These are phyloP conservation scores for Percopsis transmontana DNA, from an alignment of 2,113 vertebrate species.

Conservation along the genomic window DNA sequence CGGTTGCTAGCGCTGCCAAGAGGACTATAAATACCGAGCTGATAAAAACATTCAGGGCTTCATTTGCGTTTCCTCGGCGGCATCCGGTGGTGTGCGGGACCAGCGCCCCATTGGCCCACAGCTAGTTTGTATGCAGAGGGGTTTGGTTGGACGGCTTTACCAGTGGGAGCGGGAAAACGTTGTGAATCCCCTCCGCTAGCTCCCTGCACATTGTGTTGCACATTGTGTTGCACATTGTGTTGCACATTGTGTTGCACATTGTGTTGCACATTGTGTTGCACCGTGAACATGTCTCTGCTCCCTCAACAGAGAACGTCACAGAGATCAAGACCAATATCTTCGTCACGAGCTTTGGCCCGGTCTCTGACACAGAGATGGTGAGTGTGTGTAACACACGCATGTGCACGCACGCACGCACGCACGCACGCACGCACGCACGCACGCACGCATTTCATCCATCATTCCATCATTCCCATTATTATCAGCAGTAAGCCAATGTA, in stretches of 20 bases:
- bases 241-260: too few species aligned
- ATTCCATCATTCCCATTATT: too few species aligned
- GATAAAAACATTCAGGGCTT: slow-evolving; percentile 41
- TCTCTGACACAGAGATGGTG: slow-evolving; percentile 77
- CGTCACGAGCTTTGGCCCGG: slow-evolving; percentile 76
- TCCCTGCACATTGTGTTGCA: too few species aligned
- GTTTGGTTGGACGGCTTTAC: slow-evolving; percentile 19
- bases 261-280: too few species aligned
- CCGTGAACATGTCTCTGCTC: slow-evolving; percentile 18
- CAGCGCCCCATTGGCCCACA: too few species aligned
- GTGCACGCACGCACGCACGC: too few species aligned
- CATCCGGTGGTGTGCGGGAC: too few species aligned
- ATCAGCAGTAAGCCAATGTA: too few species aligned
- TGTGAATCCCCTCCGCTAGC: background rate
- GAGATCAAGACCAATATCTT: slow-evolving; percentile 76
- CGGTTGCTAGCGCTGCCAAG: slow-evolving; percentile 65
- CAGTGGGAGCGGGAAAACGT: slow-evolving; percentile 9
- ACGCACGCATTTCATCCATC: too few species aligned
- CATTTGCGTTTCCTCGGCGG: slow-evolving; percentile 37
- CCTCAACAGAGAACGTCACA: slow-evolving; percentile 70
- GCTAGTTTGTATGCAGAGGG: slow-evolving; percentile 23
- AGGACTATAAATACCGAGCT: slow-evolving; percentile 62
- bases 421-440: too few species aligned
- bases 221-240: too few species aligned
- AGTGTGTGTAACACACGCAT: slow-evolving; percentile 34